Base-by-base conservation (phyloP, 2,113 vertebrate species). In the Apus apus region DNA sequence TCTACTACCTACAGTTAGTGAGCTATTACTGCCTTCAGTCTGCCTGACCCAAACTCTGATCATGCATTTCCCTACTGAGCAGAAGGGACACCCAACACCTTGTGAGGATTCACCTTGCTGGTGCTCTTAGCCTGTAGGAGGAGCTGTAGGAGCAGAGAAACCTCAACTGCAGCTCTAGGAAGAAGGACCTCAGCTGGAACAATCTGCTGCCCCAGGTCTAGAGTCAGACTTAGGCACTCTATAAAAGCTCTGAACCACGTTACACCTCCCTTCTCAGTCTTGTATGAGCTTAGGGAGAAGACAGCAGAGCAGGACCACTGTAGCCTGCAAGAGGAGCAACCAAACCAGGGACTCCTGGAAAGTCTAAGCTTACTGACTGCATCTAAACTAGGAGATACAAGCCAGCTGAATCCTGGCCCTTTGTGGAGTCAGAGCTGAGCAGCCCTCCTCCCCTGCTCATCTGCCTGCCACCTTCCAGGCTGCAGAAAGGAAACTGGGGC, bases 401-500 rank as follows among this genome's bases (percentile, higher is more conserved):
- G 11, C 17, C 26, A 53, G 48, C 17, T 27, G 48, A 34, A 38
- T 1, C 1, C 3, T 30, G 48, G 40, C 26, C 32, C 30, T 53
- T 6, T 0, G 0, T 48, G 32, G 40, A 53, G 32, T 1, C 0
- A 1, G 13, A 83, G 6, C 6, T 58, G 64, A 73, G 50, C 51
- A 62, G 40, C 62, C 36, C 20, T 6, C 36, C 20, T 6, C 18
- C 15, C 38, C 30, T 61, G 25, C 14, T 67, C 15, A 4, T 15
- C 3, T 30, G 8, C 13, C 23, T 48, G 68, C 7, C 11, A 5
- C 13, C 19, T 54, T 51, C 22, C 23, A 46, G n/a, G 36, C 8
- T 2, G 1, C 30, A 23, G 58, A 17, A 30, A 30, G 36, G 29
- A 48, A 36, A 2, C 60, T 3, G 56, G 10, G 48, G 18, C 30